Conservation (phyloP, 2,888 invertebrate species). For the Hemaris fuciformis region DNA sequence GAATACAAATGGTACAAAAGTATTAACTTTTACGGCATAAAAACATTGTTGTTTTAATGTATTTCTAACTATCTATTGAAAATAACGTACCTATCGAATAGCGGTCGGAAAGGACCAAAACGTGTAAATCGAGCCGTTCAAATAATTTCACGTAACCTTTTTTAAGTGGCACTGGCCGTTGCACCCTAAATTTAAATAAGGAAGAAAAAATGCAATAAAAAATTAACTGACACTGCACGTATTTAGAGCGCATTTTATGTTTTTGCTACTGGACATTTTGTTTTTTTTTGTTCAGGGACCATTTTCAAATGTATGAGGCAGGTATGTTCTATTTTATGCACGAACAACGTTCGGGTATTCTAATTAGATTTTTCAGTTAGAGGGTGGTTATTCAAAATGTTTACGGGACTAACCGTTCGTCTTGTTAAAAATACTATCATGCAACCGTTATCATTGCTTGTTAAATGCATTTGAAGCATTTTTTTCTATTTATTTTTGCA, state of each 20-base stretch:
- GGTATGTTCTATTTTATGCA: background rate
- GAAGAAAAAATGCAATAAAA: conserved; percentile 8
- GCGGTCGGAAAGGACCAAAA: background rate
- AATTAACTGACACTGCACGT: conserved; percentile 1
- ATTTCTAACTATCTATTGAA: background rate
- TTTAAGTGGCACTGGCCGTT: conserved; percentile 1
- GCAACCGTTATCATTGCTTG: too few species aligned
- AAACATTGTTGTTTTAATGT: too few species aligned
- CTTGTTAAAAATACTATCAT: background rate
- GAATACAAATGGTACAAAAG: too few species aligned
- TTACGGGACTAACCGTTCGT: background rate
- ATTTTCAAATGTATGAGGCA: background rate
- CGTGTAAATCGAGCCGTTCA: background rate
- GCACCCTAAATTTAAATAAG: conserved; percentile 10
- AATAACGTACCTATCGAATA: background rate
- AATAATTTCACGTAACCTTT: conserved; percentile 9
- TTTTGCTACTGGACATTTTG: background rate
- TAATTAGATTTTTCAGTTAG: background rate
- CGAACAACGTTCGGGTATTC: background rate
- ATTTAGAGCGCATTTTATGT: conserved; percentile 10
- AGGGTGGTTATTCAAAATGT: background rate
- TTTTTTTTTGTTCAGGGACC: background rate
- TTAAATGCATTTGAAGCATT: background rate
- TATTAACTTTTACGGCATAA: too few species aligned
- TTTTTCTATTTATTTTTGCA: background rate